A percentile compares a stretch with the other conserved stretches of the same genome.
phyloP scores from a whole-genome alignment of 2,113 vertebrate genomes.

The Odontophorus gujanensis region DNA sequence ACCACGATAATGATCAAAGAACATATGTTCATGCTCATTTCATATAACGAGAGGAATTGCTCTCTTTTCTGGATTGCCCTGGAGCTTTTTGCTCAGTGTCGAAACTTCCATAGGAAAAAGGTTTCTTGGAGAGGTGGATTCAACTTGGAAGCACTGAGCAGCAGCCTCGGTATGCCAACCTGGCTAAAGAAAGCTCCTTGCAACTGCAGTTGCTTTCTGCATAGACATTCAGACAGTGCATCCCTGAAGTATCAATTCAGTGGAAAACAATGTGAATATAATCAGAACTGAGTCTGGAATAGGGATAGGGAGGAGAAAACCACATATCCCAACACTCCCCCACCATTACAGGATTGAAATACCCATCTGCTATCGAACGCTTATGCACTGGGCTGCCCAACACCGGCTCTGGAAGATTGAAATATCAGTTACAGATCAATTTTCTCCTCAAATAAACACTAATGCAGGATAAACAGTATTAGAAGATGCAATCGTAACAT shows the following conservation, averaged over 20 bases:
- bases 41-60: not conserved
- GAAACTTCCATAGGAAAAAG: conserved; percentile 18
- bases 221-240: not conserved
- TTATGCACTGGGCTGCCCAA: not conserved
- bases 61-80: not conserved
- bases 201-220: not conserved
- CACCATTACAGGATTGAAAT: conserved; percentile 36
- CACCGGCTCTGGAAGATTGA: conserved; percentile 64
- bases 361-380: conserved; percentile 45
- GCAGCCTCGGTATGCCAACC: no score
- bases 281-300: not conserved
- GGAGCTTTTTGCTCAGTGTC: not conserved
- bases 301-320: not conserved
- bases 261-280: not conserved
- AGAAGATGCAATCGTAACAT: conserved; percentile 66
- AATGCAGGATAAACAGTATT: conserved; percentile 66
- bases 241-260: fast-evolving
- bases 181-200: no score
- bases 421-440: conserved; percentile 67
- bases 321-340: not conserved
- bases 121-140: conserved; percentile 2
- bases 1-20: not conserved
- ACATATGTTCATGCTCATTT: not conserved
- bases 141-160: conserved; percentile 22
- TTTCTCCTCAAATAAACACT: conserved; percentile 71